These are phyloP conservation scores for Odontamblyopus lacepedii DNA, from an alignment of 2,797 vertebrate species.

Conservation along the genomic window DNA sequence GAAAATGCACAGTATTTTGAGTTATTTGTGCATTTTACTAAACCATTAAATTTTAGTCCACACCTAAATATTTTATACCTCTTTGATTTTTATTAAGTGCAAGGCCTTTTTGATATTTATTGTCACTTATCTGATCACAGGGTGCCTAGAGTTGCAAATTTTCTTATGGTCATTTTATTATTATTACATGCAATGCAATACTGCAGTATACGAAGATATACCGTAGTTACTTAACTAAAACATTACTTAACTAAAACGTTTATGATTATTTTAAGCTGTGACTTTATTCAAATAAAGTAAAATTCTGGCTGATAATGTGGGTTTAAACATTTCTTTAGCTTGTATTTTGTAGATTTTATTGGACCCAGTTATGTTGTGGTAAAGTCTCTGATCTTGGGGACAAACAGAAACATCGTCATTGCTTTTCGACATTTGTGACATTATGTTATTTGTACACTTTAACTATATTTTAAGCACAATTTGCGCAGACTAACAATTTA, in stretches of 20 bases:
- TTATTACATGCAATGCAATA: no score
- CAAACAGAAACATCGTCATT: neutral
- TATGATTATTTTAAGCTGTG: neutral
- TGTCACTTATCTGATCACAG: neutral
- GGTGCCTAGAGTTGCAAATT: constrained; percentile 1
- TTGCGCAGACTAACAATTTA: neutral
- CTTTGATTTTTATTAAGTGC: neutral
- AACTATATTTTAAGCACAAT: neutral
- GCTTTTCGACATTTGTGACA: neutral
- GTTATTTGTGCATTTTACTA: neutral
- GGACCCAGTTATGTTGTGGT: neutral
- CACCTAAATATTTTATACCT: neutral
- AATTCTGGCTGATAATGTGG: neutral
- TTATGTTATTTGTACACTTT: neutral
- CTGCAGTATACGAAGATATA: neutral
- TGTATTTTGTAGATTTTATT: neutral
- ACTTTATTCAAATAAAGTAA: neutral
- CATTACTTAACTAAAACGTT: neutral
- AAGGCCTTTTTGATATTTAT: neutral
- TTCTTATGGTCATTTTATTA: neutral
- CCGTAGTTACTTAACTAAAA: neutral
- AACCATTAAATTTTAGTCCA: neutral
- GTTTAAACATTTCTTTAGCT: neutral
- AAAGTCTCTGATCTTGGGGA: neutral
- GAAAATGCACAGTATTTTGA: neutral